Evolutionary conservation across 1,140 invertebrate genomes (phyloP).

Genomic region (Drosophila pruinosa): DNA sequence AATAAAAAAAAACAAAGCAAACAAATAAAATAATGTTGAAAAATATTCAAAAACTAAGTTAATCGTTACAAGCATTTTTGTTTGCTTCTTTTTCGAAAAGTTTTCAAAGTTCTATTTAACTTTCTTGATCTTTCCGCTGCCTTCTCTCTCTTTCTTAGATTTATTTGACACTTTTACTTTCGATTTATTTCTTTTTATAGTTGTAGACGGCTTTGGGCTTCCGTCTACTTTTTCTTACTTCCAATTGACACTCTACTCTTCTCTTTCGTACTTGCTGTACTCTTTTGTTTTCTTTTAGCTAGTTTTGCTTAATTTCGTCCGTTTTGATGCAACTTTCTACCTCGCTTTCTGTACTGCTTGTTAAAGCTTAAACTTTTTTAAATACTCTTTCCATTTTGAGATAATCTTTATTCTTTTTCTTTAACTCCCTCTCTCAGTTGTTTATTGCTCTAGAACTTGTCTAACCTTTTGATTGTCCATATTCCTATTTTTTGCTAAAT

Average conservation of each 20-base stretch:
- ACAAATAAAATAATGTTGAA: neutral
- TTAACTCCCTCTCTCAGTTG: neutral
- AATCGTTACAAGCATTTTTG: constrained; percentile 3
- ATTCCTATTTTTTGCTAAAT: no score
- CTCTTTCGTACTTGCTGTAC: neutral
- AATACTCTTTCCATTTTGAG: neutral
- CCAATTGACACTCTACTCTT: no score
- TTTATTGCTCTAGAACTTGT: neutral
- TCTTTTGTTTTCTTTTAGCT: neutral
- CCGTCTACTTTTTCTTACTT: no score
- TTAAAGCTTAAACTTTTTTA: neutral
- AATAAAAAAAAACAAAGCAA: constrained; percentile 17
- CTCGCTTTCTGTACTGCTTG: no score
- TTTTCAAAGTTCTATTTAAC: neutral
- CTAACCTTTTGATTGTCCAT: no score
- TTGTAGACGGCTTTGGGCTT: no score
- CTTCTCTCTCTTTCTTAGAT: neutral
- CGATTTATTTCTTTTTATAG: no score
- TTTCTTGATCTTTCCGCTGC: neutral
- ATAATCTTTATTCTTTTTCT: neutral
- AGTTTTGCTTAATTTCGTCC: no score
- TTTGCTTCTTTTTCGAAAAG: neutral
- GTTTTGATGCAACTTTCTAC: no score
- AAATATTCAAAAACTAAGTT: constrained; percentile 11
- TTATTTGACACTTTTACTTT: neutral